These are phyloP conservation scores for Malthinus flaveolus DNA, from an alignment of 2,888 invertebrate genomes.

Conservation along the genomic window DNA sequence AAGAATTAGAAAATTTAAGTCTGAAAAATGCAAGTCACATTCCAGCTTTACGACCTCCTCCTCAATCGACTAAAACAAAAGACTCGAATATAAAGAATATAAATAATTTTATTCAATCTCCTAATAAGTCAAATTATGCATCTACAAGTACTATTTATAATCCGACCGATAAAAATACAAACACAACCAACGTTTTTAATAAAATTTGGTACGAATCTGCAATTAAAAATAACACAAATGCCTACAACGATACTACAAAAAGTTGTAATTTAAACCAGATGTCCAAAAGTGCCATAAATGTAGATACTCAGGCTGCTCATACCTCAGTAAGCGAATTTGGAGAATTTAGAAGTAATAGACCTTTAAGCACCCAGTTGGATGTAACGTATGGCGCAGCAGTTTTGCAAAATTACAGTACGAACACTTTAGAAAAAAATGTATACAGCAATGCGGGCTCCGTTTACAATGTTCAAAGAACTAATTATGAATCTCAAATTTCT, in stretches of 20 bases:
- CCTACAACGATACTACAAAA: slow-evolving; percentile 18
- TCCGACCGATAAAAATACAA: slow-evolving; percentile 34
- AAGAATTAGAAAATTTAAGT: slow-evolving; percentile 64
- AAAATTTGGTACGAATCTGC: slow-evolving; percentile 58
- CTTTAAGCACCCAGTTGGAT: slow-evolving; percentile 14
- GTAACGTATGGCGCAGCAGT: neutral
- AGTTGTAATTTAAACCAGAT: slow-evolving; percentile 18
- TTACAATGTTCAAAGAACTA: slow-evolving; percentile 6
- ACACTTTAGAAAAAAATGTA: neutral
- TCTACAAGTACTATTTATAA: slow-evolving; percentile 4
- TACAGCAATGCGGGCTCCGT: neutral
- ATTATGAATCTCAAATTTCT: slow-evolving; percentile 9
- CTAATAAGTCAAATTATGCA: neutral
- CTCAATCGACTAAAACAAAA: slow-evolving; percentile 33
- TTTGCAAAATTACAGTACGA: neutral
- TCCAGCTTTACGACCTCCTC: slow-evolving; percentile 57
- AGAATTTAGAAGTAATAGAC: slow-evolving; percentile 44
- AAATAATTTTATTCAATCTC: slow-evolving; percentile 2
- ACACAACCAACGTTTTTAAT: slow-evolving; percentile 54
- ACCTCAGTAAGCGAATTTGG: slow-evolving; percentile 39
- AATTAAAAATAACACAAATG: slow-evolving; percentile 28
- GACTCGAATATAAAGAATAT: slow-evolving; percentile 11
- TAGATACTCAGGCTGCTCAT: neutral
- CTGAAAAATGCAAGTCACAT: slow-evolving; percentile 42
- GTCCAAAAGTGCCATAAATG: slow-evolving; percentile 7